These are phyloP conservation scores for Caenorhabditis wallacei DNA, from an alignment of 2,888 invertebrate species.

Conservation along the genomic window DNA sequence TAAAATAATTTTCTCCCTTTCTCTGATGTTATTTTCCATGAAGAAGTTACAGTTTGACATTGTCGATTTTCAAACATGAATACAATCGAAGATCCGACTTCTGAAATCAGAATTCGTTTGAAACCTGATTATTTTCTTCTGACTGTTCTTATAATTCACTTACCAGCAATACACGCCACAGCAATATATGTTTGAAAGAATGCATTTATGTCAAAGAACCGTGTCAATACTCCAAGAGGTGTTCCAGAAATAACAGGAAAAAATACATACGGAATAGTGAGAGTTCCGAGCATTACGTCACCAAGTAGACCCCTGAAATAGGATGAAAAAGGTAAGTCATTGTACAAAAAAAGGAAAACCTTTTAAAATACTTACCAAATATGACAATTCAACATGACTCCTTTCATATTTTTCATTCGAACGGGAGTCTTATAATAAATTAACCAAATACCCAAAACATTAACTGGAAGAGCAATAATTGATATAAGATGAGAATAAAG, in stretches of 20 bases:
- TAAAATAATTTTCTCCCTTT: constrained; percentile 18
- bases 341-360: neutral
- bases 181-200: constrained; percentile 58
- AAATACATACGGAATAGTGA: constrained; percentile 57
- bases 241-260: constrained; percentile 51
- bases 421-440: constrained; percentile 53
- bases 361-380: constrained; percentile 24
- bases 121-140: neutral
- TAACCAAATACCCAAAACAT: constrained; percentile 46
- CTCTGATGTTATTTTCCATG: constrained; percentile 30
- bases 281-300: constrained; percentile 54
- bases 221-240: constrained; percentile 47
- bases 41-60: constrained; percentile 45
- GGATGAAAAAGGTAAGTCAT: constrained; percentile 7
- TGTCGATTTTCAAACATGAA: constrained; percentile 64
- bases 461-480: constrained; percentile 45
- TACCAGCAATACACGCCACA: constrained; percentile 53
- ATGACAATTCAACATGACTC: constrained; percentile 53
- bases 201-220: constrained; percentile 41
- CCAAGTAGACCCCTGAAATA: constrained; percentile 39
- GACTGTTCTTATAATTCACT: constrained; percentile 1
- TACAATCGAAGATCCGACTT: constrained; percentile 59
- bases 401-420: constrained; percentile 60
- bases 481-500: constrained; percentile 48
- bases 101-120: constrained; percentile 16